phyloP scores from a whole-genome alignment of 2,797 vertebrate species.

The Intellagama lesueurii region DNA sequence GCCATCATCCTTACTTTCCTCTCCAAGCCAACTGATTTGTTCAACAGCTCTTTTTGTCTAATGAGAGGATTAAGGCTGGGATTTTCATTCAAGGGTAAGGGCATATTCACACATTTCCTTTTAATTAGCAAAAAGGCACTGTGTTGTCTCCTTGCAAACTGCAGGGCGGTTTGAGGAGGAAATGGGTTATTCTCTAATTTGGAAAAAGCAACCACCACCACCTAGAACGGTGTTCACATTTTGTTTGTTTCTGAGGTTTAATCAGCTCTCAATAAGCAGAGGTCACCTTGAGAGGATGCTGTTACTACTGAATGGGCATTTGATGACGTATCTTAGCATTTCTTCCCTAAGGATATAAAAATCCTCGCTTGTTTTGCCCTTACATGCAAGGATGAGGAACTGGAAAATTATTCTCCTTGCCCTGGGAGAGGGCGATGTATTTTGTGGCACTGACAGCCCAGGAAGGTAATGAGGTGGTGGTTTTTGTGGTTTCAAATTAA shows the following conservation, averaged over 20 bases:
- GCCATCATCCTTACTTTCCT: not conserved
- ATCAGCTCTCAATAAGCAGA: not conserved
- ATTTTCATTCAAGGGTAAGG: constrained; percentile 49
- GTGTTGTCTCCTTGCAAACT: constrained; percentile 26
- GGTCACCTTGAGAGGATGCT: not conserved
- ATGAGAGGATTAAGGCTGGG: constrained; percentile 54
- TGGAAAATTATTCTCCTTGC: too few species aligned
- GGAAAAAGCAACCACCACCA: not conserved
- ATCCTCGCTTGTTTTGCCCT: too few species aligned
- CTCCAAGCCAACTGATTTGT: constrained; percentile 47
- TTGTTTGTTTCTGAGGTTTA: too few species aligned
- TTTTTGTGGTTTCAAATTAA: too few species aligned
- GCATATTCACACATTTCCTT: constrained; percentile 27
- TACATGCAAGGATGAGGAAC: too few species aligned
- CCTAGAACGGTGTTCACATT: too few species aligned
- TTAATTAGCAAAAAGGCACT: constrained; percentile 23
- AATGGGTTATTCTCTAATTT: not conserved
- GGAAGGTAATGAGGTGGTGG: too few species aligned
- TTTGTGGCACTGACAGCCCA: too few species aligned
- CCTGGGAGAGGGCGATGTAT: too few species aligned
- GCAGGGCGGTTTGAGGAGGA: constrained; percentile 9
- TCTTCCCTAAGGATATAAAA: too few species aligned
- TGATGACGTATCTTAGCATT: not conserved
- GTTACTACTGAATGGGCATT: not conserved
- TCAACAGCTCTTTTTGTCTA: constrained; percentile 25